Percentiles rank a stretch among this genome's conserved stretches.
Evolutionary conservation across 2,113 vertebrate genomes (phyloP).

Genomic region (Xenopus borealis): DNA sequence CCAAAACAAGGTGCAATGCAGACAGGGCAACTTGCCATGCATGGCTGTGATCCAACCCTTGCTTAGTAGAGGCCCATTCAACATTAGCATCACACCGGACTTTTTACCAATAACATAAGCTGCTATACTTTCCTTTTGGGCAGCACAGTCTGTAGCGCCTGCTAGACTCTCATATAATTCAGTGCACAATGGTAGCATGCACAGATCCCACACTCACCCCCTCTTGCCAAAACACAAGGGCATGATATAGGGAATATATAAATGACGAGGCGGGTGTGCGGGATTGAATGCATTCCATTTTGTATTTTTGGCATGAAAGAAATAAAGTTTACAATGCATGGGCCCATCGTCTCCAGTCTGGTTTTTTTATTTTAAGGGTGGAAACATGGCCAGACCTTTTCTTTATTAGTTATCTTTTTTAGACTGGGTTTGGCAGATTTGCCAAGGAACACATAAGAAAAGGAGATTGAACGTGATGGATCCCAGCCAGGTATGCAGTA

Average conservation of each 20-base stretch:
- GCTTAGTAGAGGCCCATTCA: conserved; percentile 31
- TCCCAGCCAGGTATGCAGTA: neutral
- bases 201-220: conserved; percentile 31
- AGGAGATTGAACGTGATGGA: conserved; percentile 9
- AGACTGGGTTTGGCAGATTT: neutral
- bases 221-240: conserved; percentile 37
- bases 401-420: neutral
- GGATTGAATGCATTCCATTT: conserved; percentile 54
- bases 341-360: conserved; percentile 29
- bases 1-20: conserved; percentile 36
- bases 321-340: conserved; percentile 87
- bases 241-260: conserved; percentile 23
- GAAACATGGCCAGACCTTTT: neutral
- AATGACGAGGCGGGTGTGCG: conserved; percentile 23
- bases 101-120: conserved; percentile 10
- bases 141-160: neutral
- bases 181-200: conserved; percentile 36
- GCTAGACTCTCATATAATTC: conserved; percentile 23
- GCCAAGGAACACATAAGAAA: conserved; percentile 11
- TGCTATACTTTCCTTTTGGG: conserved; percentile 12
- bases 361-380: conserved; percentile 4
- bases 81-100: conserved; percentile 26
- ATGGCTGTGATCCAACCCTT: conserved; percentile 34
- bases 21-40: conserved; percentile 37
- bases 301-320: conserved; percentile 86